Evolutionary conservation across 1,140 invertebrate species (phyloP).

Genomic region (Colletes latitarsis): DNA sequence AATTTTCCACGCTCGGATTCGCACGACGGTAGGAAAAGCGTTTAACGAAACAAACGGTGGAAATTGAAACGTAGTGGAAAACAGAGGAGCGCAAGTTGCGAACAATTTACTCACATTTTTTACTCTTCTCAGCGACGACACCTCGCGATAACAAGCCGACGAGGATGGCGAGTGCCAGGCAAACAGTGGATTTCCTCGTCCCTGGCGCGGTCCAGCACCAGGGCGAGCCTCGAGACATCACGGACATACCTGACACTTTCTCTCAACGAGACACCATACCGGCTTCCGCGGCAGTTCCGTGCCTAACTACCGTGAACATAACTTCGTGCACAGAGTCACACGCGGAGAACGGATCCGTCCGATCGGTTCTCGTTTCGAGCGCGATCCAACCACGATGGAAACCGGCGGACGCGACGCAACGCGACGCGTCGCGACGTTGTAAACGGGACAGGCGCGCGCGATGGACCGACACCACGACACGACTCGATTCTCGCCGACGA

Average conservation of each 20-base stretch:
- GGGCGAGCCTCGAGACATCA: conserved; percentile 62
- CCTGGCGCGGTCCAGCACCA: conserved; percentile 42
- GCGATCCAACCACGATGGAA: conserved; percentile 1
- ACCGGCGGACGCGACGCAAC: background rate
- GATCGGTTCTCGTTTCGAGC: background rate
- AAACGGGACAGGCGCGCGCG: background rate
- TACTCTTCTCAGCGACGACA: conserved; percentile 70
- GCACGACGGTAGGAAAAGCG: too few relatives aligned
- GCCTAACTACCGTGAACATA: conserved; percentile 42
- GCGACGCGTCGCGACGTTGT: background rate
- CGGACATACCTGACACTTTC: conserved; percentile 64
- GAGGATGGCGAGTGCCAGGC: conserved; percentile 42
- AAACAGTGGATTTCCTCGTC: conserved; percentile 22
- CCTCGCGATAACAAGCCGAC: conserved; percentile 57
- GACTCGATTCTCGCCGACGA: conserved; percentile 11
- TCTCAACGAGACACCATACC: conserved; percentile 49
- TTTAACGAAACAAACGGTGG: background rate
- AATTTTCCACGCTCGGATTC: background rate
- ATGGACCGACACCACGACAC: conserved; percentile 8
- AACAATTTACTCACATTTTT: conserved; percentile 71
- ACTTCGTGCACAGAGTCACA: conserved; percentile 35
- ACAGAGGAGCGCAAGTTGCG: background rate
- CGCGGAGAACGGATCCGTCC: conserved; percentile 13
- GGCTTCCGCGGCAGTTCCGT: conserved; percentile 62
- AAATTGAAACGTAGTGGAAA: background rate